Conservation (phyloP, 2,113 vertebrate genomes). For the Nycticebus coucang region DNA sequence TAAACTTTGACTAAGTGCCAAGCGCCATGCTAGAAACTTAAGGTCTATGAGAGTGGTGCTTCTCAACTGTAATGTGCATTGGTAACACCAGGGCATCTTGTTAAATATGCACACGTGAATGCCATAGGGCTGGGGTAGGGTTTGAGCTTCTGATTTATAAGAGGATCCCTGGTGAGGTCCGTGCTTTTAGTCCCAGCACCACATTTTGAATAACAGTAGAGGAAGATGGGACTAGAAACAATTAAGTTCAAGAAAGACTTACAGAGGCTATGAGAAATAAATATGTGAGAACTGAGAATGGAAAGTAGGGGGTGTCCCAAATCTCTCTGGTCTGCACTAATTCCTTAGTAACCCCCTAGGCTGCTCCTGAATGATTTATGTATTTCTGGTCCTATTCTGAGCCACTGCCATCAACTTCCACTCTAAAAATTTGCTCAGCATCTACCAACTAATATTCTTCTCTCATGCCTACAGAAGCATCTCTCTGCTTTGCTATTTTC, state of each 20-base stretch:
- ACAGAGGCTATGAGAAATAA: background rate
- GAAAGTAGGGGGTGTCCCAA: background rate
- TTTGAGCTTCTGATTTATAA: background rate
- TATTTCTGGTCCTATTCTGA: background rate
- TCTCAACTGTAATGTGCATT: background rate
- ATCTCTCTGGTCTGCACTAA: background rate
- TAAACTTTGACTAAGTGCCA: background rate
- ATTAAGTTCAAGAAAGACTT: background rate
- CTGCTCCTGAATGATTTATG: background rate
- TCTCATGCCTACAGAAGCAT: background rate
- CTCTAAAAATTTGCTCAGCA: background rate
- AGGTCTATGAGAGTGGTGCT: background rate
- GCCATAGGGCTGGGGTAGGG: too few relatives aligned
- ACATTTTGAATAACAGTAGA: background rate
- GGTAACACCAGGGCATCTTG: background rate
- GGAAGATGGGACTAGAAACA: background rate
- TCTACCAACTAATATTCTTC: background rate
- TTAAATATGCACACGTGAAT: background rate
- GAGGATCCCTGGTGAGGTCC: background rate
- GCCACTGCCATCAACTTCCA: background rate
- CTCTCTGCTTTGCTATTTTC: background rate
- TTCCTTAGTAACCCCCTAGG: background rate
- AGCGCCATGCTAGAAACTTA: background rate
- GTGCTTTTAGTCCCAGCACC: background rate
- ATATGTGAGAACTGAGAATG: background rate